Evolutionary conservation across 2,113 vertebrate genomes (phyloP).

Genomic region (Phrynosoma platyrhinos): DNA sequence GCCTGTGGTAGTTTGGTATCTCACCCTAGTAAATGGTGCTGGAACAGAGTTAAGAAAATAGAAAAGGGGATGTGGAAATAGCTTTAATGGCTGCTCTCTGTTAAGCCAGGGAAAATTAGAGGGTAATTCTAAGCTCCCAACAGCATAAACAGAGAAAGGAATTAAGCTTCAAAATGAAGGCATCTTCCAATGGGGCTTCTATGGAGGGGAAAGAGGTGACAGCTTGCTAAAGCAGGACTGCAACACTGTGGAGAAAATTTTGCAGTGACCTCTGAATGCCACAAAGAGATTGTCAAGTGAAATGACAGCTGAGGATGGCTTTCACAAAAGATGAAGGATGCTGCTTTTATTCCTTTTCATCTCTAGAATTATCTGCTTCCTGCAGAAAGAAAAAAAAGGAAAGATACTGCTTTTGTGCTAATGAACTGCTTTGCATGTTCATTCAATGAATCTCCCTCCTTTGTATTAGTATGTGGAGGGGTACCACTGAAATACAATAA

Average conservation of each 20-base stretch:
- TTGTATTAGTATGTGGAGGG: background rate
- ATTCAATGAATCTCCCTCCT: background rate
- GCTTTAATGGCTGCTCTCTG: background rate
- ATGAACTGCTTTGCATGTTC: background rate
- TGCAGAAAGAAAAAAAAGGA: slow-evolving; percentile 11
- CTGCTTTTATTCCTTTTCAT: slow-evolving; percentile 14
- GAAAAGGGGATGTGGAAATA: background rate
- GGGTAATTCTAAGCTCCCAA: background rate
- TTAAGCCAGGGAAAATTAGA: background rate
- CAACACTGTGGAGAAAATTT: background rate
- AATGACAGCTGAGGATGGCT: slow-evolving; percentile 5
- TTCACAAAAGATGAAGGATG: slow-evolving; percentile 12
- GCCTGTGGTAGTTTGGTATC: background rate
- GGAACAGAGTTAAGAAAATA: background rate
- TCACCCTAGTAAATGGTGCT: slow-evolving; percentile 2
- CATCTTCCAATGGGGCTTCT: background rate
- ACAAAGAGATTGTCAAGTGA: slow-evolving; percentile 13
- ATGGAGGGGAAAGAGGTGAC: background rate
- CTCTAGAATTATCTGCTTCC: slow-evolving; percentile 12
- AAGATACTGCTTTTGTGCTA: background rate
- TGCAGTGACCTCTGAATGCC: background rate
- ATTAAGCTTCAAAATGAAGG: background rate
- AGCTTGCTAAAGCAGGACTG: background rate
- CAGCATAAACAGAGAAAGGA: background rate
- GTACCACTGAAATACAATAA: background rate